Evolutionary conservation across 2,888 invertebrate species (phyloP).

Genomic region (Cantharis rustica): DNA sequence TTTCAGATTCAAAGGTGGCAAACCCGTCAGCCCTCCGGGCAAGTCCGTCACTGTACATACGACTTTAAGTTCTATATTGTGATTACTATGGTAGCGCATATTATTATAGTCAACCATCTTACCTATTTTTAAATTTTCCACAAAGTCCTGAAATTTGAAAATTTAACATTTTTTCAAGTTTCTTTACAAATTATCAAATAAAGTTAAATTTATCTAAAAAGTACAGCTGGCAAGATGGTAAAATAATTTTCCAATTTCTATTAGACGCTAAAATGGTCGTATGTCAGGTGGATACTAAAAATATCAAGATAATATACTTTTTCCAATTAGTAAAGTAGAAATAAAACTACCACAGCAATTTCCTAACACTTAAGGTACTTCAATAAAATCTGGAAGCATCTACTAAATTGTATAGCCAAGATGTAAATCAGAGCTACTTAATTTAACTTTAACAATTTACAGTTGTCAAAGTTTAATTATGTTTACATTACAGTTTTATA

Average conservation of each 20-base stretch:
- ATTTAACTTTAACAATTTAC: slow-evolving; percentile 15
- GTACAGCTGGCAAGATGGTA: too few species aligned
- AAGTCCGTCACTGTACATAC: too few species aligned
- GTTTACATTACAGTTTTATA: slow-evolving; percentile 17
- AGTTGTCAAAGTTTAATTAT: slow-evolving; percentile 32
- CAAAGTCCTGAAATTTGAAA: too few species aligned
- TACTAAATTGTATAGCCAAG: not conserved
- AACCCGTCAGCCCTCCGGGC: too few species aligned
- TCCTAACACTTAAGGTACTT: not conserved
- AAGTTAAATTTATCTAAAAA: too few species aligned
- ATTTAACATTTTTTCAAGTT: too few species aligned
- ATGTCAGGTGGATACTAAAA: not conserved
- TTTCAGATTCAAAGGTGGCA: too few species aligned
- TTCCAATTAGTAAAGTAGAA: not conserved
- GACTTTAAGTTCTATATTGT: too few species aligned
- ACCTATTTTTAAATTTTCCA: too few species aligned
- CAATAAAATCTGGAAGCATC: not conserved
- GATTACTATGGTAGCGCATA: too few species aligned
- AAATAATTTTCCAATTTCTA: not conserved
- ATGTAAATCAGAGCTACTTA: slow-evolving; percentile 9
- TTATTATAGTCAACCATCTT: too few species aligned
- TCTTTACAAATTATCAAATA: too few species aligned
- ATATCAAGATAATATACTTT: not conserved
- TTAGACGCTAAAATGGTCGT: not conserved
- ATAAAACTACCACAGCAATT: not conserved